Evolutionary conservation across 1,140 invertebrate genomes (phyloP), one percentile per base, ranked within the genome.

Genomic region (Drosophila funebris): DNA sequence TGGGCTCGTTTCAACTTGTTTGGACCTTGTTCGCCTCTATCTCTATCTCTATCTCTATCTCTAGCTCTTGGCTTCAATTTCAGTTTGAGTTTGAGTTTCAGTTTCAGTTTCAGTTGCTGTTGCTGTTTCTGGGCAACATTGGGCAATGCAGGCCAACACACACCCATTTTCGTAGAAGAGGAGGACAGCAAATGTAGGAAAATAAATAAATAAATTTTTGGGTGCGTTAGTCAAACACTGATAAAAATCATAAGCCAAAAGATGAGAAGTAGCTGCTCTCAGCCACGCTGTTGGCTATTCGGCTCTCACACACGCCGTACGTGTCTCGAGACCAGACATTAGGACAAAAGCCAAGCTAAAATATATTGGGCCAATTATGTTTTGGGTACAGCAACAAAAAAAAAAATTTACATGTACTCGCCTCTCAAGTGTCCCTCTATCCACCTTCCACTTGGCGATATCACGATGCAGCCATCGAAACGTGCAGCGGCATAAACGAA

Each of bases 361-460:
- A 81, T 85, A 81, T 85, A 85, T 85, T 85, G 75, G 82, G 82
- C 82, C 81, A 85, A 87, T 85, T 85, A 85, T 85, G 75, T 81
- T 81, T 71, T 43, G 56, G 14, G n/a, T n/a, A n/a, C n/a, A n/a
- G n/a, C n/a, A n/a, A n/a, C n/a, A n/a, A n/a, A n/a, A n/a, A n/a
- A 29, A 52, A 76, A 84, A 85, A 84, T 83, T 62, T 79, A 85
- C 82, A 85, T 81, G 62, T 73, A 68, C 52, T 54, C 31, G 58
- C 72, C 60, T 76, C 60, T 80, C 73, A 73, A 80, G 80, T 76
- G 73, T n/a, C 62, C 48, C 63, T 64, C 73, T 13, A 60, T 50
- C 58, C 46, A 36, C 27, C 44, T 68, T 18, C 37, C 44, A 52
- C 60, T 63, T 53, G 31, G 33, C 48, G 46, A 67, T 69, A 84